Conservation (phyloP, 2,113 vertebrate species). For the Toxotes chatareus region DNA sequence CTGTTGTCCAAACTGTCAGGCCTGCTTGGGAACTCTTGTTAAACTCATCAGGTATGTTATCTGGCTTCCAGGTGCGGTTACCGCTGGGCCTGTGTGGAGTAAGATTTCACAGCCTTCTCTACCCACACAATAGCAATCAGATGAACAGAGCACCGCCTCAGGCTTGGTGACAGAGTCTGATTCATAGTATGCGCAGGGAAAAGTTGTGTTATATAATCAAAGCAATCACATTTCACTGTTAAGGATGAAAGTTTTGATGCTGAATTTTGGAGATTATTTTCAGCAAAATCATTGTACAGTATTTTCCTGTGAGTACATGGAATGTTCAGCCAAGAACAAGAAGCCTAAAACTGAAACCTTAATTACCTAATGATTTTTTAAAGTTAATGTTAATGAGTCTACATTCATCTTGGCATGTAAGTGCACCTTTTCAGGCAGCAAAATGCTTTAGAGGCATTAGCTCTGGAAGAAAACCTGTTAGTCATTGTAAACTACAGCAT, state of each 20-base stretch:
- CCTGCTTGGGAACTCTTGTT: slow-evolving; percentile 56
- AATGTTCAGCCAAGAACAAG: slow-evolving; percentile 1
- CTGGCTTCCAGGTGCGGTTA: slow-evolving; percentile 66
- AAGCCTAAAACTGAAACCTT: slow-evolving; percentile 3
- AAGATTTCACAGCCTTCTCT: slow-evolving; percentile 61
- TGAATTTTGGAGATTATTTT: slow-evolving; percentile 2
- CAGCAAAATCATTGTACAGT: not conserved
- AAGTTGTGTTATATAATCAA: slow-evolving; percentile 61
- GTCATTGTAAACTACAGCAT: slow-evolving; percentile 66
- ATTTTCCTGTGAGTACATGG: not conserved
- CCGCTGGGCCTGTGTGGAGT: slow-evolving; percentile 30
- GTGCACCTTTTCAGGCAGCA: not conserved
- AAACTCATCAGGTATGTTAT: slow-evolving; percentile 57
- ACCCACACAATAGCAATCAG: slow-evolving; percentile 54
- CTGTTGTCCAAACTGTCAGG: slow-evolving; percentile 58
- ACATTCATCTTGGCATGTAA: not conserved
- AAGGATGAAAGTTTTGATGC: slow-evolving; percentile 25
- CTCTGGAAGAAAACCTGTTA: slow-evolving; percentile 38
- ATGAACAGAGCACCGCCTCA: slow-evolving; percentile 43
- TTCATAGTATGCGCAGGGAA: slow-evolving; percentile 32
- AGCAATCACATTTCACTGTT: slow-evolving; percentile 28
- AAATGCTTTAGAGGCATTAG: slow-evolving; percentile 32
- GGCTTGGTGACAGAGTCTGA: slow-evolving; percentile 38
- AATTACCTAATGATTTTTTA: slow-evolving; percentile 5
- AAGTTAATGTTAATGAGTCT: slow-evolving; percentile 15